phyloP scores from a whole-genome alignment of 1,140 invertebrate species.

The Danaus plexippus region DNA sequence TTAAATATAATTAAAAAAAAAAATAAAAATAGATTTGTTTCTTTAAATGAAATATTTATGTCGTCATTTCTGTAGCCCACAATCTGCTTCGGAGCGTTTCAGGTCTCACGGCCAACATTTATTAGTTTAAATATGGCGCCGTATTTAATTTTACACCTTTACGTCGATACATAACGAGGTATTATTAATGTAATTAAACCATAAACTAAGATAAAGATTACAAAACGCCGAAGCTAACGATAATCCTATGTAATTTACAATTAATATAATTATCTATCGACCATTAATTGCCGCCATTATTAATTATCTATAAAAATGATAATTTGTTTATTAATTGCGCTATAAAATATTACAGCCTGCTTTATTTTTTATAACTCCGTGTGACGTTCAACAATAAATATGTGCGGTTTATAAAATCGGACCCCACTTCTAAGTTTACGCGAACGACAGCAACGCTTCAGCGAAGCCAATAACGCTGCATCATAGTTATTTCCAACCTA shows the following conservation, averaged over 20 bases:
- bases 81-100: conserved; percentile 9
- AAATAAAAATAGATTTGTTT: too few relatives aligned
- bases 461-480: conserved; percentile 18
- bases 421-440: conserved; percentile 3
- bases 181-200: conserved; percentile 64
- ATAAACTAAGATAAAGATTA: conserved; percentile 62
- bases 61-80: not conserved
- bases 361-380: conserved; percentile 23
- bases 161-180: conserved; percentile 39
- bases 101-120: conserved; percentile 32
- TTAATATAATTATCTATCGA: conserved; percentile 57
- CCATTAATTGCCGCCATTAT: conserved; percentile 59
- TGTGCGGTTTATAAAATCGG: conserved; percentile 3
- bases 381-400: conserved; percentile 2
- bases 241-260: conserved; percentile 64
- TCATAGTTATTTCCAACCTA: conserved; percentile 27
- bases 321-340: conserved; percentile 27
- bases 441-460: not conserved
- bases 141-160: conserved; percentile 42
- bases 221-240: conserved; percentile 40
- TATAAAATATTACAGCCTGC: conserved; percentile 28
- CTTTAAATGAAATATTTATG: too few relatives aligned
- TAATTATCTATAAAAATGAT: conserved; percentile 58
- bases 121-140: conserved; percentile 32
- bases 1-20: too few relatives aligned